phyloP scores from a whole-genome alignment of 2,888 invertebrate genomes.

The Synergus japonicus region DNA sequence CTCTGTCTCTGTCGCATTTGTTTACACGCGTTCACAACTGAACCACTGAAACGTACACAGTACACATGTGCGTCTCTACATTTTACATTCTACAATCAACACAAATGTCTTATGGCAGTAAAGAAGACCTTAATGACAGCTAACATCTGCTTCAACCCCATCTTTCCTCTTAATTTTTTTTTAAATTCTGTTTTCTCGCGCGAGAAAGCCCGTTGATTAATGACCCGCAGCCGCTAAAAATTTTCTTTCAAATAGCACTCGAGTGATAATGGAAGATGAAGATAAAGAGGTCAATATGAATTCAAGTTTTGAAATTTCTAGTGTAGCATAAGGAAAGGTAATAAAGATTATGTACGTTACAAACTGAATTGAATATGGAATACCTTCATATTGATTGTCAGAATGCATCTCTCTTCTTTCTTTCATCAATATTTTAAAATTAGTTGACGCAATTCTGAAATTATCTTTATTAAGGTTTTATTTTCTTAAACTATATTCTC shows the following conservation, averaged over 20 bases:
- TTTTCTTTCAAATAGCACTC: constrained; percentile 13
- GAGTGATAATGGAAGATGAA: background rate
- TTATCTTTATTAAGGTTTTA: too few relatives aligned
- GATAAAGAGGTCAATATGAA: background rate
- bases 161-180: constrained; percentile 32
- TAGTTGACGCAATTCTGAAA: too few relatives aligned
- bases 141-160: constrained; percentile 53
- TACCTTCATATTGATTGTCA: too few relatives aligned
- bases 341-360: background rate
- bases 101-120: constrained; percentile 36
- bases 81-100: constrained; percentile 4
- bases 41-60: constrained; percentile 35
- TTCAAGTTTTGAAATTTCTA: background rate
- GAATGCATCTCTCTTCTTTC: too few relatives aligned
- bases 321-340: background rate
- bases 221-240: constrained; percentile 26
- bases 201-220: constrained; percentile 23
- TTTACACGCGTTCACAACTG: constrained; percentile 51
- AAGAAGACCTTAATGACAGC: constrained; percentile 52
- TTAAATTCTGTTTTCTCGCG: constrained; percentile 8
- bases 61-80: background rate
- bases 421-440: too few relatives aligned
- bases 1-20: constrained; percentile 42
- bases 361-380: too few relatives aligned
- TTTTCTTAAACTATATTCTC: too few relatives aligned